Percentiles rank a stretch among this genome's conserved stretches.
These are phyloP conservation scores for Eledone cirrhosa DNA, from an alignment of 2,888 invertebrate genomes.

Conservation along the genomic window DNA sequence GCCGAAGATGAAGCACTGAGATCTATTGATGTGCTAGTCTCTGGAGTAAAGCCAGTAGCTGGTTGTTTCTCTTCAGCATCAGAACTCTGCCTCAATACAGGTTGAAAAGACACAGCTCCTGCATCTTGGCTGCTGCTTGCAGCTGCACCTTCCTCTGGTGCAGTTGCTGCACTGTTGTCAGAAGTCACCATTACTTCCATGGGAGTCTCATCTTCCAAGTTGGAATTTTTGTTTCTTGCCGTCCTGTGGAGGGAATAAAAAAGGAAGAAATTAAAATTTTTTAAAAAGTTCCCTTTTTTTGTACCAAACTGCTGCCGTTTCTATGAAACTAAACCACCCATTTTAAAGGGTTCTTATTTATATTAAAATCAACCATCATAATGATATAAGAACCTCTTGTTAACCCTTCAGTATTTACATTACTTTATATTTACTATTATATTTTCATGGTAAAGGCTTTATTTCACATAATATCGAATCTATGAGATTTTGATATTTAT, in stretches of 20 bases:
- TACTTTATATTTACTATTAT: no score
- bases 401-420: no score
- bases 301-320: no score
- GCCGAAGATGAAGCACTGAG: conserved; percentile 10
- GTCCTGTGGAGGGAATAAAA: neutral
- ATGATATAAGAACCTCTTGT: no score
- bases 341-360: no score
- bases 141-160: neutral
- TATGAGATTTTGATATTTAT: no score
- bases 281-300: no score
- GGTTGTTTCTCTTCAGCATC: neutral
- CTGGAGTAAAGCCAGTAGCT: neutral
- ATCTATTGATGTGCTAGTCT: neutral
- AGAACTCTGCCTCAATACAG: neutral
- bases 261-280: neutral
- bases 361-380: no score
- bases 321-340: no score
- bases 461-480: no score
- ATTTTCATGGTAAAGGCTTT: no score
- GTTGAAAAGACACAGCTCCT: neutral
- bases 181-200: conserved; percentile 25
- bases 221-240: neutral
- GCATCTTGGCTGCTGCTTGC: neutral
- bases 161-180: conserved; percentile 5
- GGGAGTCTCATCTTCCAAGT: conserved; percentile 19